phyloP scores from a whole-genome alignment of 2,113 vertebrate species.

The Salvelinus sp. region DNA sequence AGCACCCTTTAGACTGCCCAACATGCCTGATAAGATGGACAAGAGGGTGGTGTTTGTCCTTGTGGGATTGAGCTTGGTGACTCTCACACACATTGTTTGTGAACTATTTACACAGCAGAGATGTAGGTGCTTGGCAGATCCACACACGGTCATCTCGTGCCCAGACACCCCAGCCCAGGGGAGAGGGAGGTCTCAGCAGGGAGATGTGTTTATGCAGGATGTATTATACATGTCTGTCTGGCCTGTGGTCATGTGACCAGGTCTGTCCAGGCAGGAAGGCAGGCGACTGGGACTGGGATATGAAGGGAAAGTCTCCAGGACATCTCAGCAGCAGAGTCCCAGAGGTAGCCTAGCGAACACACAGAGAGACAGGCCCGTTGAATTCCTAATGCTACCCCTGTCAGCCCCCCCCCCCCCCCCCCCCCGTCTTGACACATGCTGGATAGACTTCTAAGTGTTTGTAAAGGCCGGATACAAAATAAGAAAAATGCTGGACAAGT shows the following conservation, averaged over 20 bases:
- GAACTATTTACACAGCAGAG: no score
- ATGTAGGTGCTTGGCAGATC: no score
- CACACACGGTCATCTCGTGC: not conserved
- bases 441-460: conserved; percentile 47
- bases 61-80: not conserved
- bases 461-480: conserved; percentile 54
- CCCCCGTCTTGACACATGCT: conserved; percentile 44
- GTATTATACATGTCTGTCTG: conserved; percentile 67
- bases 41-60: not conserved
- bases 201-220: conserved; percentile 55
- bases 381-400: conserved; percentile 46
- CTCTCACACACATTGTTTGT: conserved; percentile 4
- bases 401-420: conserved; percentile 17
- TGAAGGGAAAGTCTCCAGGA: conserved; percentile 41
- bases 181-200: not conserved
- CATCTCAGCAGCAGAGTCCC: conserved; percentile 43
- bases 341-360: conserved; percentile 10
- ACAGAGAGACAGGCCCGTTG: conserved; percentile 5
- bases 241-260: conserved; percentile 48
- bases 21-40: no score
- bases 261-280: conserved; percentile 50
- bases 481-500: conserved; percentile 54
- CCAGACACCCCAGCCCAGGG: not conserved
- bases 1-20: no score
- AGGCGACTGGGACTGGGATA: conserved; percentile 45